Evolutionary conservation across 2,113 vertebrate species (phyloP).

Genomic region (Pica pica): DNA sequence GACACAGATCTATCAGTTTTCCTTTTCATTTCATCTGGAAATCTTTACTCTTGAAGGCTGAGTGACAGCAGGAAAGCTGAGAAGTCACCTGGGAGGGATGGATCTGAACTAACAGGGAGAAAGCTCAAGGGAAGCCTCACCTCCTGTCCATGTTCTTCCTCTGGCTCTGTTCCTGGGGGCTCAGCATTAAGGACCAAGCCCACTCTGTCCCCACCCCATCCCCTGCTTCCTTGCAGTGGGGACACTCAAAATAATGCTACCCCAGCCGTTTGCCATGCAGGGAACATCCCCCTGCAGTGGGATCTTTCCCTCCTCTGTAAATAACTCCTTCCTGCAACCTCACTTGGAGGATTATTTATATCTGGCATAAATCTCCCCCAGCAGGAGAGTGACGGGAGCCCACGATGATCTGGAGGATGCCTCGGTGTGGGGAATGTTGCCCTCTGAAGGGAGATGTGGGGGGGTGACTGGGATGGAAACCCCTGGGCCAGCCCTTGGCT

Average conservation of each 20-base stretch:
- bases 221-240: neutral
- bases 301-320: neutral
- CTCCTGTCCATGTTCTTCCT: neutral
- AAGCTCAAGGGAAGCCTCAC: neutral
- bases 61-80: neutral
- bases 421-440: rapidly evolving
- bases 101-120: neutral
- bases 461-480: neutral
- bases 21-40: neutral
- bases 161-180: neutral
- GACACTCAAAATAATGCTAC: neutral
- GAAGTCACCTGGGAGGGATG: neutral
- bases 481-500: neutral
- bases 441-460: rapidly evolving
- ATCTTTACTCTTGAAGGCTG: neutral
- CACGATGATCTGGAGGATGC: rapidly evolving
- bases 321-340: neutral
- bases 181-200: neutral
- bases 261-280: neutral
- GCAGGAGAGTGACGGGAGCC: neutral
- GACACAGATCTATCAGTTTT: neutral
- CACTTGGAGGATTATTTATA: neutral
- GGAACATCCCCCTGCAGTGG: neutral
- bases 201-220: neutral
- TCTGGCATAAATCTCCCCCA: neutral